A percentile compares a stretch with the other conserved stretches of the same genome.
phyloP scores from a whole-genome alignment of 2,797 vertebrate genomes.

The Myripristis murdjan region DNA sequence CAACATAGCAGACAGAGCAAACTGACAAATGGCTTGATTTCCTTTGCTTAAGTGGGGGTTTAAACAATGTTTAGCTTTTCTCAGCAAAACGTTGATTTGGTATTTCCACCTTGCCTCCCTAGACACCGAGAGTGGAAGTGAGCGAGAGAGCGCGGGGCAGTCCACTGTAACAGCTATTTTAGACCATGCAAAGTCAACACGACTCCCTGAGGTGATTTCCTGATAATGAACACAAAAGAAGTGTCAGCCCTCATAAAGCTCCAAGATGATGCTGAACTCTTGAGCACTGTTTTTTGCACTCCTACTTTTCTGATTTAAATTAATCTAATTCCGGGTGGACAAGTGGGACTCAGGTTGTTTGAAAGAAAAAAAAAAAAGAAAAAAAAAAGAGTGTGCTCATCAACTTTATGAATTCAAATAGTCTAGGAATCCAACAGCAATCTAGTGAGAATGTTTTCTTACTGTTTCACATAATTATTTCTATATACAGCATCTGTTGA shows the following conservation, averaged over 20 bases:
- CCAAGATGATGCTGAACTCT: slow-evolving; percentile 81
- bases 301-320: slow-evolving; percentile 80
- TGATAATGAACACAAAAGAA: slow-evolving; percentile 89
- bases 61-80: slow-evolving; percentile 64
- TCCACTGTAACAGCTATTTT: slow-evolving; percentile 83
- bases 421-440: slow-evolving; percentile 11
- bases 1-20: slow-evolving; percentile 29
- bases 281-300: slow-evolving; percentile 55
- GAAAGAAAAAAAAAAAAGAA: not conserved
- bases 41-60: slow-evolving; percentile 55
- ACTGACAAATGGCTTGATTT: slow-evolving; percentile 59
- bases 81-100: slow-evolving; percentile 56
- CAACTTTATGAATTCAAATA: slow-evolving; percentile 17
- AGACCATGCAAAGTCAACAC: slow-evolving; percentile 84
- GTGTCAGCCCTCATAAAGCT: slow-evolving; percentile 85
- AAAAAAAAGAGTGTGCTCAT: too few relatives aligned
- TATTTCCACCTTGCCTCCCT: slow-evolving; percentile 74
- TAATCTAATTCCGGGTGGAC: slow-evolving; percentile 83
- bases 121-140: slow-evolving; percentile 61
- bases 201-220: slow-evolving; percentile 84
- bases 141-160: slow-evolving; percentile 59
- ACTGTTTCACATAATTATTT: slow-evolving; percentile 7
- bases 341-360: slow-evolving; percentile 19
- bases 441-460: not conserved
- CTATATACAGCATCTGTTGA: not conserved